Conservation (phyloP, 1,140 invertebrate species). For the Lysiphlebus fabarum region DNA sequence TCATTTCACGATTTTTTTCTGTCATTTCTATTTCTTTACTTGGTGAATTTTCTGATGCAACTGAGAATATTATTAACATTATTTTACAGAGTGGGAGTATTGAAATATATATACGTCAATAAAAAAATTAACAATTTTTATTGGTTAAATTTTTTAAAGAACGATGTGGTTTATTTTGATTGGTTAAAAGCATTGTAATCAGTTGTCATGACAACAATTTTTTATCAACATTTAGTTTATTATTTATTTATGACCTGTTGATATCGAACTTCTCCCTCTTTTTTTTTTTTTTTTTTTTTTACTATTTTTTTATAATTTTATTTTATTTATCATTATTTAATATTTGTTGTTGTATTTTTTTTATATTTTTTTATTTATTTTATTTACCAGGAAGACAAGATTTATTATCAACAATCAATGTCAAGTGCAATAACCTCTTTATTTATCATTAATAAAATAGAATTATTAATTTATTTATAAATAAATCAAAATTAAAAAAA, state of each 20-base stretch:
- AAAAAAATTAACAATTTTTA: not conserved
- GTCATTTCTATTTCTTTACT: not conserved
- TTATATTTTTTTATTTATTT: no score
- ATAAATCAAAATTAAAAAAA: no score
- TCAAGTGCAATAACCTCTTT: no score
- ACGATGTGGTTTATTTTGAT: conserved; percentile 21
- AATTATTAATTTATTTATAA: no score
- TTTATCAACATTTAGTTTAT: not conserved
- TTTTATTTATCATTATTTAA: no score
- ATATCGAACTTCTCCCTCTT: not conserved
- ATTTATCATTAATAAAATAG: no score
- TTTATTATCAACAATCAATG: no score
- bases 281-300: not conserved
- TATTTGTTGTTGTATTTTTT: no score
- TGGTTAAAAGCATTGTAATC: conserved; percentile 8
- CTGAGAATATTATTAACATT: not conserved
- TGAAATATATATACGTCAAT: no score
- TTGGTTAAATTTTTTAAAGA: conserved; percentile 1
- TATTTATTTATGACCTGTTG: conserved; percentile 5
- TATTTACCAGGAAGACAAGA: no score
- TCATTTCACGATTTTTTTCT: conserved; percentile 1
- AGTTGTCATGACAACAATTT: not conserved
- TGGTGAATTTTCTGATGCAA: not conserved
- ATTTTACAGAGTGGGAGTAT: no score
- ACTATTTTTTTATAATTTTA: no score